A percentile compares a stretch with the other conserved stretches of the same genome.
Conservation (phyloP, 2,888 invertebrate species). For the Stictocephala bisonia region DNA sequence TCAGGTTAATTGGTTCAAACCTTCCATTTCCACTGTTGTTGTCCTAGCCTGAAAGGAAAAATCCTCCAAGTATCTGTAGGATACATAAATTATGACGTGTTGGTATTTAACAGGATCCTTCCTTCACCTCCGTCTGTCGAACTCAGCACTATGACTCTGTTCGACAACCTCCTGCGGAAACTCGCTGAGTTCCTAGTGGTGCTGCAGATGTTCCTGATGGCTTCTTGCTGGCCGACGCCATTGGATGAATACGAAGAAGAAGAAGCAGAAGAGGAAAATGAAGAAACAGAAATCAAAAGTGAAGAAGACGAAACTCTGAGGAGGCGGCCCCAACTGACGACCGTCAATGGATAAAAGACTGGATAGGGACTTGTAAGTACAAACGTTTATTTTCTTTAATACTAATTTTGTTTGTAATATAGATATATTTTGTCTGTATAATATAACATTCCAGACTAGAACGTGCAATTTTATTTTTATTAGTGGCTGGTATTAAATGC, state of each 20-base stretch:
- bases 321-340: not conserved
- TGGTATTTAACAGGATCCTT: too few relatives aligned
- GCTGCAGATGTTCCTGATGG: slow-evolving; percentile 40
- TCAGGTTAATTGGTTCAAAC: too few relatives aligned
- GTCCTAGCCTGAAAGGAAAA: too few relatives aligned
- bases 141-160: slow-evolving; percentile 1
- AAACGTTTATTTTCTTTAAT: too few relatives aligned
- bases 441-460: not conserved
- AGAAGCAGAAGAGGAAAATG: slow-evolving; percentile 1
- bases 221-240: slow-evolving; percentile 38
- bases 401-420: too few relatives aligned
- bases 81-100: too few relatives aligned
- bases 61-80: too few relatives aligned
- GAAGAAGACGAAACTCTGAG: too few relatives aligned
- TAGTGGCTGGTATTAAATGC: too few relatives aligned
- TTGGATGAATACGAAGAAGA: slow-evolving; percentile 32
- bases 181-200: slow-evolving; percentile 34
- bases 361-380: not conserved
- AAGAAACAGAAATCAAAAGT: too few relatives aligned
- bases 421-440: not conserved
- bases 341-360: not conserved
- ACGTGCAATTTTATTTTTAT: too few relatives aligned
- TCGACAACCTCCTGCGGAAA: slow-evolving; percentile 30
- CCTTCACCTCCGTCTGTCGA: not conserved
- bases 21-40: too few relatives aligned